phyloP scores from a whole-genome alignment of 1,140 invertebrate genomes.

The Probaryconus sp. region DNA sequence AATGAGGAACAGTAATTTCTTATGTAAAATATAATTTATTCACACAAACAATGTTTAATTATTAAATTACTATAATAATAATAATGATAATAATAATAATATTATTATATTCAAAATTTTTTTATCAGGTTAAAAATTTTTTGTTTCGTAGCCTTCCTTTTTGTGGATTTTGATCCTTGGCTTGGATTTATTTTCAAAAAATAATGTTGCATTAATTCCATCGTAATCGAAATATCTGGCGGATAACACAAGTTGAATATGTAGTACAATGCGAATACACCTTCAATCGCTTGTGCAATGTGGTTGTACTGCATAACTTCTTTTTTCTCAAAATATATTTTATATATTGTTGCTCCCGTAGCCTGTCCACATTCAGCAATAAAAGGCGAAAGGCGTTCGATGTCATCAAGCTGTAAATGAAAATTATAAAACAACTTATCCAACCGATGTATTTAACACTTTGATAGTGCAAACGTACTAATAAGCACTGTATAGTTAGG shows the following conservation, averaged over 20 bases:
- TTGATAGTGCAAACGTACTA: background rate
- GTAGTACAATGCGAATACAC: constrained; percentile 3
- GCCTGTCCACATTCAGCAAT: background rate
- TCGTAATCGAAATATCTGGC: background rate
- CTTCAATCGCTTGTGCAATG: constrained; percentile 5
- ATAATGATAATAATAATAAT: too few species aligned
- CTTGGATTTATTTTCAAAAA: constrained; percentile 18
- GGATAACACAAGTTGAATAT: constrained; percentile 24
- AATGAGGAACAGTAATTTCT: too few species aligned
- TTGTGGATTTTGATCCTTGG: background rate
- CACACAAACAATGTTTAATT: too few species aligned
- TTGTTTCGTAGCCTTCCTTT: background rate
- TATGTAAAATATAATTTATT: too few species aligned
- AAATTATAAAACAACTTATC: constrained; percentile 2
- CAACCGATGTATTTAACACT: background rate
- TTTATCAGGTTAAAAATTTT: too few species aligned
- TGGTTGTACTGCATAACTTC: constrained; percentile 1
- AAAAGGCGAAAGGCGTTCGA: constrained; percentile 1
- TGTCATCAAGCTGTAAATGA: constrained; percentile 2
- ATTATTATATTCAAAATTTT: too few species aligned
- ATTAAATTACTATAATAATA: too few species aligned
- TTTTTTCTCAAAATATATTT: constrained; percentile 19
- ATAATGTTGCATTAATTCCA: constrained; percentile 18
- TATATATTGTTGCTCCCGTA: background rate
- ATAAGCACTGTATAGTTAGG: too few species aligned